These are phyloP conservation scores for Otocyon megalotis DNA, from an alignment of 2,113 vertebrate species.

Conservation along the genomic window DNA sequence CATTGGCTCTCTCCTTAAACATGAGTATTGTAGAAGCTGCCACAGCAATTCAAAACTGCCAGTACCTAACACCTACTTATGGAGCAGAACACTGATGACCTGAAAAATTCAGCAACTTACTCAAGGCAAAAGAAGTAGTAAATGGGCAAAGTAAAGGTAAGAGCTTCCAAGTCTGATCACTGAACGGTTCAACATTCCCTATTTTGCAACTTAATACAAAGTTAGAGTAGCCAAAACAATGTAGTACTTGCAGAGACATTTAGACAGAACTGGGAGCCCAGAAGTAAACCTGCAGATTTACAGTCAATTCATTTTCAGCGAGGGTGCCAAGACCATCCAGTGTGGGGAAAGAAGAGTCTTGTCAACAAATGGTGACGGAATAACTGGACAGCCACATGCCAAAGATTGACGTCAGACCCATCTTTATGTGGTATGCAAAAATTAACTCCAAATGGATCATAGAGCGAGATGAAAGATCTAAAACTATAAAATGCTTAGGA, in stretches of 20 bases:
- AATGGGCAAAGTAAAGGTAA: neutral
- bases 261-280: neutral
- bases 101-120: neutral
- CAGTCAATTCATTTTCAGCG: neutral
- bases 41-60: neutral
- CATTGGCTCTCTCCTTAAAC: neutral
- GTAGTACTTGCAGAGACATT: neutral
- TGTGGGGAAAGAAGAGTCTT: neutral
- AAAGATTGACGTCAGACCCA: neutral
- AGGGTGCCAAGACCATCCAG: neutral
- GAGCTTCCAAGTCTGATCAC: neutral
- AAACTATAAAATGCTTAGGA: neutral
- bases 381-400: neutral
- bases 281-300: neutral
- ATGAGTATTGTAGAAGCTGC: neutral
- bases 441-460: neutral
- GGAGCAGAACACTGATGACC: neutral
- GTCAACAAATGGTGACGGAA: neutral
- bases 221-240: neutral
- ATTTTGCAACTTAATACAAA: neutral
- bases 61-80: rapidly evolving
- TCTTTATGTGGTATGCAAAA: neutral
- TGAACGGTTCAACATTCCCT: neutral
- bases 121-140: neutral
- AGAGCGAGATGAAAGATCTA: neutral